These are phyloP conservation scores for Caenorhabditis auriculariae DNA, from an alignment of 2,888 invertebrate species.

Conservation along the genomic window DNA sequence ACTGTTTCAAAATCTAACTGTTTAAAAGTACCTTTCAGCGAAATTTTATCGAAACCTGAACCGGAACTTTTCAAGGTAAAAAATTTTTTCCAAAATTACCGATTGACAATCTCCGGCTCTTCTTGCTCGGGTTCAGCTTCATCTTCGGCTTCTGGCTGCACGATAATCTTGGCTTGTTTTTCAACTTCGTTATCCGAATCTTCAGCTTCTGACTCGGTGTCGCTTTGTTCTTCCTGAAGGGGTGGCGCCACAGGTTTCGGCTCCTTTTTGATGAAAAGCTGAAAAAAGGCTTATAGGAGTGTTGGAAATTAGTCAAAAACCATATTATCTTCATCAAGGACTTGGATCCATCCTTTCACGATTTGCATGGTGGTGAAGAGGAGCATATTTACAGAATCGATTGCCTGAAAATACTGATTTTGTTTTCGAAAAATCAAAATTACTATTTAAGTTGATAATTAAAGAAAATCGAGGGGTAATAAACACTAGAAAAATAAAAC, in stretches of 20 bases:
- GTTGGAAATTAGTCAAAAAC: conserved; percentile 1
- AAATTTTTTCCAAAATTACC: conserved; percentile 5
- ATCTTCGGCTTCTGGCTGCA: not conserved
- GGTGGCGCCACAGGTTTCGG: conserved; percentile 7
- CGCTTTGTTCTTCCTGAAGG: not conserved
- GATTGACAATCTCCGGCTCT: conserved; percentile 25
- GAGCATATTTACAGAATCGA: conserved; percentile 31
- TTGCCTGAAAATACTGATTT: conserved; percentile 26
- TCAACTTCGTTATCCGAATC: not conserved
- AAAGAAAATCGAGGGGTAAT: too few relatives aligned
- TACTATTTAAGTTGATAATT: too few relatives aligned
- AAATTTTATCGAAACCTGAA: too few relatives aligned
- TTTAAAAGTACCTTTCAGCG: too few relatives aligned
- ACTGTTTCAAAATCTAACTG: too few relatives aligned
- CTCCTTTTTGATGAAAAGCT: conserved; percentile 9
- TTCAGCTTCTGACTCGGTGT: not conserved
- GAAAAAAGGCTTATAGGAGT: not conserved
- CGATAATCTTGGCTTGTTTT: not conserved
- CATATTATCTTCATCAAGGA: conserved; percentile 26
- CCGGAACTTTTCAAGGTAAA: too few relatives aligned
- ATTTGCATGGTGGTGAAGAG: conserved; percentile 28
- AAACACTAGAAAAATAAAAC: too few relatives aligned
- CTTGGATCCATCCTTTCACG: conserved; percentile 44
- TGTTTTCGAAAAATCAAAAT: too few relatives aligned
- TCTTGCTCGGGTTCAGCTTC: conserved; percentile 10